A percentile compares a stretch with the other conserved stretches of the same genome.
These are phyloP conservation scores for Apus apus DNA, from an alignment of 2,113 vertebrate genomes.

Conservation along the genomic window DNA sequence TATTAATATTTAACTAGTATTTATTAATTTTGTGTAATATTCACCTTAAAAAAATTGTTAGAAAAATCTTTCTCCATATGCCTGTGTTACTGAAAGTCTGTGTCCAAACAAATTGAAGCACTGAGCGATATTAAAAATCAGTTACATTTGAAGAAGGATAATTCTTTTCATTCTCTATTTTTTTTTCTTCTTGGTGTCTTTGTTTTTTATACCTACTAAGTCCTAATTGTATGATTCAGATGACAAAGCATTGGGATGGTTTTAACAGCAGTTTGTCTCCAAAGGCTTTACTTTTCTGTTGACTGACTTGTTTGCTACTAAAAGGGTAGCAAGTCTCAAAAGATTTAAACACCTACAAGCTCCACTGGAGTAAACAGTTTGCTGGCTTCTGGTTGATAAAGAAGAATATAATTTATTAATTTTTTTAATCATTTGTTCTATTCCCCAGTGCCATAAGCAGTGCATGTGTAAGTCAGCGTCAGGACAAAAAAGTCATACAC, in stretches of 20 bases:
- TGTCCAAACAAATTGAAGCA: neutral
- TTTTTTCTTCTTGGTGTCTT: neutral
- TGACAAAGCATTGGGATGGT: fast-evolving
- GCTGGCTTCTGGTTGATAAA: neutral
- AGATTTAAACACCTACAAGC: neutral
- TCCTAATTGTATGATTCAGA: neutral
- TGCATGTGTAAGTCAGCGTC: neutral
- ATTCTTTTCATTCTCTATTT: neutral
- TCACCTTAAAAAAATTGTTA: neutral
- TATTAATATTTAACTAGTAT: neutral
- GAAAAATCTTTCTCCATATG: neutral
- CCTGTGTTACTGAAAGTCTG: neutral
- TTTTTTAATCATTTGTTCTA: fast-evolving
- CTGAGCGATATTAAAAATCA: neutral
- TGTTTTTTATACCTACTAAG: neutral
- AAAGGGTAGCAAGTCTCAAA: neutral
- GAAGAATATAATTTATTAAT: neutral
- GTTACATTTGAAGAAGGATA: neutral
- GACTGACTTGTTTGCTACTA: neutral
- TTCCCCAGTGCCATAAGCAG: neutral
- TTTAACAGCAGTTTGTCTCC: neutral
- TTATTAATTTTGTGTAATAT: neutral
- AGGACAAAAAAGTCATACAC: neutral
- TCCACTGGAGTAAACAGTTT: neutral
- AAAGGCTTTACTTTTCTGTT: neutral